phyloP scores from a whole-genome alignment of 2,113 vertebrate genomes.

The Ictalurus punctatus region DNA sequence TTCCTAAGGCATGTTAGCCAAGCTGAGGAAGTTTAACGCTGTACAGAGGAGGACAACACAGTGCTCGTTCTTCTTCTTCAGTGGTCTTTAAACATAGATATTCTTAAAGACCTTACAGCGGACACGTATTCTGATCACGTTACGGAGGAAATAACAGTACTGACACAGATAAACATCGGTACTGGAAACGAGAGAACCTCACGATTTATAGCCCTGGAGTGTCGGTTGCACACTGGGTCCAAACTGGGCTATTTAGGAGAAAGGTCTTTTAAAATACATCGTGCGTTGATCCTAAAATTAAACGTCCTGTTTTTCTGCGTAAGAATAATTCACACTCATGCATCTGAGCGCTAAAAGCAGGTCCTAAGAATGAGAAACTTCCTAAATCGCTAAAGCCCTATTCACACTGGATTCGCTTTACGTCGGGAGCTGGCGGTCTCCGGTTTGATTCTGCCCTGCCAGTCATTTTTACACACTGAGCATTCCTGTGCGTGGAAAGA shows the following conservation, averaged over 20 bases:
- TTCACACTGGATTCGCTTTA: background rate
- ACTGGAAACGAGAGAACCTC: background rate
- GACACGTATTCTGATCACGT: background rate
- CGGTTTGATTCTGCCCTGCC: background rate
- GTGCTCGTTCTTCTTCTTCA: background rate
- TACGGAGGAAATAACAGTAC: background rate
- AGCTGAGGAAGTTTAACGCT: background rate
- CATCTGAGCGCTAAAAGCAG: background rate
- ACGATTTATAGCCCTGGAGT: background rate
- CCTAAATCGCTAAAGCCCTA: background rate
- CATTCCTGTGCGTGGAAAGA: background rate
- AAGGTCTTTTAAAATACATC: background rate
- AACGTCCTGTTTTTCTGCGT: background rate
- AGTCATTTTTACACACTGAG: constrained; percentile 3
- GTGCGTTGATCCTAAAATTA: background rate
- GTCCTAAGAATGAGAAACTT: background rate
- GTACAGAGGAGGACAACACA: too few relatives aligned
- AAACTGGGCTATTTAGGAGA: too few relatives aligned
- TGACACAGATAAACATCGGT: background rate
- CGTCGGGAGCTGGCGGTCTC: background rate
- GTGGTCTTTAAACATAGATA: background rate
- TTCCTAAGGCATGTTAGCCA: background rate
- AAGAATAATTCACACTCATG: background rate
- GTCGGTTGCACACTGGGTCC: background rate
- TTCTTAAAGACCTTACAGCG: background rate